Evolutionary conservation across 2,888 invertebrate genomes (phyloP).

Genomic region (Campoplex capitator): DNA sequence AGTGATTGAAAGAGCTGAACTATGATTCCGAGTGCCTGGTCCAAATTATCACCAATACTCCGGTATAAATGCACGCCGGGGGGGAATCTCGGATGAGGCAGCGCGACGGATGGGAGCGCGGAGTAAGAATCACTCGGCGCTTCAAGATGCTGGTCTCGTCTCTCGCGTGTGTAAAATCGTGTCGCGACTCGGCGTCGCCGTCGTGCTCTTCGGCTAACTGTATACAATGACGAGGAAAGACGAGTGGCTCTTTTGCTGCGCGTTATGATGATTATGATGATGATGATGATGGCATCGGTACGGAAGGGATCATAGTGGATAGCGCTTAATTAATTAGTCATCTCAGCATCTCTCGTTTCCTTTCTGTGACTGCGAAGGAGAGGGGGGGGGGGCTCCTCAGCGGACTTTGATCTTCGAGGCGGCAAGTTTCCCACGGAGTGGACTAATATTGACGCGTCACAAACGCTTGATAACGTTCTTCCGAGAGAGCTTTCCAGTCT

Average conservation of each 20-base stretch:
- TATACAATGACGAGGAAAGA: constrained; percentile 22
- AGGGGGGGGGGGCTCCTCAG: background rate
- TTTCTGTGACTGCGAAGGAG: background rate
- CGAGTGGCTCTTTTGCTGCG: constrained; percentile 14
- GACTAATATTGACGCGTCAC: constrained; percentile 24
- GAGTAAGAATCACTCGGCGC: constrained; percentile 21
- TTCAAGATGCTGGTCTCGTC: constrained; percentile 45
- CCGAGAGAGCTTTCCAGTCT: constrained; percentile 7
- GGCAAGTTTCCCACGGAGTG: constrained; percentile 28
- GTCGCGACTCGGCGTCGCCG: constrained; percentile 66
- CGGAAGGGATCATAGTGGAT: constrained; percentile 50
- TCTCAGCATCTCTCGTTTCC: constrained; percentile 34
- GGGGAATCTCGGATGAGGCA: constrained; percentile 23
- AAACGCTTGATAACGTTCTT: constrained; percentile 15
- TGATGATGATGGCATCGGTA: constrained; percentile 46
- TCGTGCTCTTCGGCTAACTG: constrained; percentile 29
- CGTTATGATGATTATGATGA: constrained; percentile 22
- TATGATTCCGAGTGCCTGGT: background rate
- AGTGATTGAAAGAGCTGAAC: background rate
- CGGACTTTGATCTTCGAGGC: constrained; percentile 52
- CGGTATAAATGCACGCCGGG: background rate
- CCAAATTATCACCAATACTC: constrained; percentile 11
- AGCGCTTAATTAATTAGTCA: constrained; percentile 63
- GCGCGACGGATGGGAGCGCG: background rate
- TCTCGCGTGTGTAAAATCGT: constrained; percentile 60